phyloP scores from a whole-genome alignment of 2,797 vertebrate species.

The Microctenopoma steveboyesi region DNA sequence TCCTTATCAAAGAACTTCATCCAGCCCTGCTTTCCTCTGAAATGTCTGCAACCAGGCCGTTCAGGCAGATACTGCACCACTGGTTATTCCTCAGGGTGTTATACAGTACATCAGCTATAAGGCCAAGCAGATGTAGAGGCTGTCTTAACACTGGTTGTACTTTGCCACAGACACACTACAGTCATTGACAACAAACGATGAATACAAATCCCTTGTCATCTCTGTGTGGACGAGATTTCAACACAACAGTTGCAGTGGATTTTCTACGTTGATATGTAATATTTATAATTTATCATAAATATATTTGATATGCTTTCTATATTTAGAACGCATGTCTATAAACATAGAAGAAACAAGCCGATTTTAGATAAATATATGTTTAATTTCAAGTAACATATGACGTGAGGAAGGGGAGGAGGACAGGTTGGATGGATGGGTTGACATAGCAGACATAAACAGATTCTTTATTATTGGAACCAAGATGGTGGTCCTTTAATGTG shows the following conservation, averaged over 20 bases:
- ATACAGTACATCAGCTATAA: conserved; percentile 60
- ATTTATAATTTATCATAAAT: not conserved
- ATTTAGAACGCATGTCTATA: no score
- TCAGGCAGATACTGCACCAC: conserved; percentile 64
- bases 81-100: conserved; percentile 66
- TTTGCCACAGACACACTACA: conserved; percentile 25
- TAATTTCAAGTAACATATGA: no score
- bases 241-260: not conserved
- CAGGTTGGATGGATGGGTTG: no score
- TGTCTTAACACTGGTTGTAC: conserved; percentile 47
- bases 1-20: conserved; percentile 66
- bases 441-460: no score
- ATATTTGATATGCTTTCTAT: no score
- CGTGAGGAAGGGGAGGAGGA: no score
- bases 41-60: conserved; percentile 56
- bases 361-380: no score
- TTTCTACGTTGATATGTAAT: not conserved
- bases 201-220: conserved; percentile 24
- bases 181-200: conserved; percentile 38
- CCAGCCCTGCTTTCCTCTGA: conserved; percentile 50
- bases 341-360: no score
- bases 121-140: conserved; percentile 63
- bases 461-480: no score
- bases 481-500: no score
- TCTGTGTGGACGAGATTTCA: not conserved